Base-by-base conservation (phyloP, 1,140 invertebrate species). In the Akabosia matsudoensis region DNA sequence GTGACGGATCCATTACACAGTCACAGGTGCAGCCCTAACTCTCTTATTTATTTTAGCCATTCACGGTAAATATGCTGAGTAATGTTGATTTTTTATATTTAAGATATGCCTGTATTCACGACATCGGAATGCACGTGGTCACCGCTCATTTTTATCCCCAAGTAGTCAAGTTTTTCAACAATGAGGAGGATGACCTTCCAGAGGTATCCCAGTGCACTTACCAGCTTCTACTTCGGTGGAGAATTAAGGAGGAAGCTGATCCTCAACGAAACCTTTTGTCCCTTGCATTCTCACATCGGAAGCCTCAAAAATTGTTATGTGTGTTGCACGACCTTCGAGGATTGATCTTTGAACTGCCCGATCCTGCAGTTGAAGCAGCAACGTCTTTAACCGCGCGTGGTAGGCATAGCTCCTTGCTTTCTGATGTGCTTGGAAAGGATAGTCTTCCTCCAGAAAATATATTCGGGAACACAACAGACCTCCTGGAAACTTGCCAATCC, bases 261-360 rank as follows among this genome's bases (percentile, higher is more conserved):
- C 30, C 61, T 10, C 61, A 67, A n/a, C 28, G 26, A n/a, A 30
- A 67, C 31, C 61, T 67, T 30, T 30, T 67, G 61, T 7, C 61
- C 3, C 28, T 67, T 28, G 28, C 61, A 30, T 67, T 67, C 28
- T 67, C 61, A 13, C 24, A 67, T 4, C 28, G 61, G 30, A 67
- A 67, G 22, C 61, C 61, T 10, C 61, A 67, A 67, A 67, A 31
- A 67, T 30, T 67, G 13, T 31, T 67, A 30, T 67, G 61, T n/a
- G 61, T 67, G 3, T 30, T 67, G 1, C 61, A 67, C 4, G 61
- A 67, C 31, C 61, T 67, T 31, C 61, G 61, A 10, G 13, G 26
- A 13, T 28, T 67, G 24, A n/a, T 67, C 10, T 67, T 67, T 67
- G 61, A 67, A 67, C n/a, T 67, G 14, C 61, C 61, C 3, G 61